phyloP scores from a whole-genome alignment of 2,888 invertebrate genomes.

The Endotricha flammealis region DNA sequence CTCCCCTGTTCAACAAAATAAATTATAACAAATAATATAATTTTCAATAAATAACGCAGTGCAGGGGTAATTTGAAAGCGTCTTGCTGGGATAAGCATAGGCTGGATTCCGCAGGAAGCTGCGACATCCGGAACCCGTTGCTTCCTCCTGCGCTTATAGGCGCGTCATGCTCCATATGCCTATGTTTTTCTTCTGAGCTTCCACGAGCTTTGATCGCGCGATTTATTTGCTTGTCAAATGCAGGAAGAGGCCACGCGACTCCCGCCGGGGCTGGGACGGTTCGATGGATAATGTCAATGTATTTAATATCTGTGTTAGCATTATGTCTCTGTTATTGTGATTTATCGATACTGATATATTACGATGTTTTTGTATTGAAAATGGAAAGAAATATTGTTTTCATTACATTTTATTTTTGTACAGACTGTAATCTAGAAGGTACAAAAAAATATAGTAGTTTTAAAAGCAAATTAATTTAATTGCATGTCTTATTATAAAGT shows the following conservation, averaged over 20 bases:
- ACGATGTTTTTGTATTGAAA: constrained; percentile 9
- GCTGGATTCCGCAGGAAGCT: constrained; percentile 61
- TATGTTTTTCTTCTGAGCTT: constrained; percentile 59
- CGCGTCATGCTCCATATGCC: not conserved
- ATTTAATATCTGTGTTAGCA: constrained; percentile 18
- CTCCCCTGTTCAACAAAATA: no score
- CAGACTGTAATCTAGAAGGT: no score
- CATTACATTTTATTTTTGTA: no score
- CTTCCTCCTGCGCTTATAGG: constrained; percentile 49
- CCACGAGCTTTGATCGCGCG: constrained; percentile 64
- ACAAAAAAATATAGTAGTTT: no score
- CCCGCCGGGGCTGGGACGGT: constrained; percentile 30
- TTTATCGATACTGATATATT: constrained; percentile 11
- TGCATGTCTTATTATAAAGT: no score
- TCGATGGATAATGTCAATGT: constrained; percentile 40
- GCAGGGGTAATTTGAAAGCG: constrained; percentile 42
- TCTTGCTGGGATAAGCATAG: constrained; percentile 73
- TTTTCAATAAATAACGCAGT: constrained; percentile 8
- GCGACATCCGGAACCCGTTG: constrained; percentile 65
- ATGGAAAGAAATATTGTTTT: constrained; percentile 15
- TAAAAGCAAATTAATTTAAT: no score
- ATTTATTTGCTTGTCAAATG: constrained; percentile 75
- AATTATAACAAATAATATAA: not conserved
- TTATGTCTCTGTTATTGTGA: constrained; percentile 11
- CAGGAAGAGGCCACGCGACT: constrained; percentile 72